A percentile compares a stretch with the other conserved stretches of the same genome.
Evolutionary conservation across 2,797 vertebrate species (phyloP).

Genomic region (Denticeps clupeoides): DNA sequence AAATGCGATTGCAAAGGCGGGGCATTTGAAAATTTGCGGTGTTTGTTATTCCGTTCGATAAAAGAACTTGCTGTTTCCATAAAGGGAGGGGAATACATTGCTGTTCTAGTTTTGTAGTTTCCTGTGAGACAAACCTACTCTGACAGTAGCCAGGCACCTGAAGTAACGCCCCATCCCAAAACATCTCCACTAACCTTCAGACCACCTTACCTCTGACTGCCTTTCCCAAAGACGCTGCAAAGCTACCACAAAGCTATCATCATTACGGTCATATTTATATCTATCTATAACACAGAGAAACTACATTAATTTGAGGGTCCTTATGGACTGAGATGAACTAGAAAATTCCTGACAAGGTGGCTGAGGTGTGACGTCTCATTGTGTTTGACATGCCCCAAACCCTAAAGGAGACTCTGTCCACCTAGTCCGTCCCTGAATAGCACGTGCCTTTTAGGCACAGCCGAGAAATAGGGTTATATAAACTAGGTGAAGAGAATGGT

Average conservation of each 20-base stretch:
- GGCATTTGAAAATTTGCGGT: no score
- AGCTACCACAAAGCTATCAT: no score
- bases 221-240: neutral
- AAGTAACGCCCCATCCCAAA: constrained; percentile 3
- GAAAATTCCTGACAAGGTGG: constrained; percentile 58
- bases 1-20: no score
- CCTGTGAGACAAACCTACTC: neutral
- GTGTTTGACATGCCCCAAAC: constrained; percentile 55
- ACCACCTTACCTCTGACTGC: neutral
- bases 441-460: neutral
- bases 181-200: neutral
- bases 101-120: neutral
- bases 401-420: constrained; percentile 57
- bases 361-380: constrained; percentile 57
- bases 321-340: constrained; percentile 47
- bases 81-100: no score
- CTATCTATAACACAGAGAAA: no score
- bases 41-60: no score
- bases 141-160: constrained; percentile 11
- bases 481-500: neutral
- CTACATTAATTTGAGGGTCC: constrained; percentile 39
- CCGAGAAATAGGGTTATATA: neutral
- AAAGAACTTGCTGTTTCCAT: no score
- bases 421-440: constrained; percentile 5
- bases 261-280: no score